Conservation (phyloP, 2,113 vertebrate species). For the Microtus richardsoni region DNA sequence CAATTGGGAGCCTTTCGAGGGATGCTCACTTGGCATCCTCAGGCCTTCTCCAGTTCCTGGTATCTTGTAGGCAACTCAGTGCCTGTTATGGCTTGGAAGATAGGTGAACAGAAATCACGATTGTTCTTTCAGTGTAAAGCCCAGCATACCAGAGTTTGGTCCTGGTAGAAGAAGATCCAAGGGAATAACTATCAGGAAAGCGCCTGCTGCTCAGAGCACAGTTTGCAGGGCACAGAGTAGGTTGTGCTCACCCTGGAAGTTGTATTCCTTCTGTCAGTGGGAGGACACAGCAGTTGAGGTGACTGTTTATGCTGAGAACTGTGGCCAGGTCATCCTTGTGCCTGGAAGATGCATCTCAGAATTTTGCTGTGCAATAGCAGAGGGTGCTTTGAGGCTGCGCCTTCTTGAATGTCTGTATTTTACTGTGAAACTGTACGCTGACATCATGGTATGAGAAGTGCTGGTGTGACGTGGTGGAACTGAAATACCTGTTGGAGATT, state of each 20-base stretch:
- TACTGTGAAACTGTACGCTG: background rate
- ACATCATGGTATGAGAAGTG: background rate
- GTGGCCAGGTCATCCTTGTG: rapidly evolving
- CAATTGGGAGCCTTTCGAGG: background rate
- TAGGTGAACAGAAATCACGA: background rate
- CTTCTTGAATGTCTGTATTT: background rate
- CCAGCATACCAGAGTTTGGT: background rate
- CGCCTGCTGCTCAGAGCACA: background rate
- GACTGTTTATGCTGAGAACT: background rate
- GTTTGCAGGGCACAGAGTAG: background rate
- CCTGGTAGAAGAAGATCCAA: background rate
- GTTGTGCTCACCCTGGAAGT: rapidly evolving
- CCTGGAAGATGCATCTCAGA: background rate
- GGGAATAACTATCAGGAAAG: background rate
- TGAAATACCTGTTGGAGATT: background rate
- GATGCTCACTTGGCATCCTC: background rate
- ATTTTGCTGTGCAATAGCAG: background rate
- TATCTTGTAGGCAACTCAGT: background rate
- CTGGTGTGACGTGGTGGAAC: background rate
- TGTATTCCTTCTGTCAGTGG: background rate
- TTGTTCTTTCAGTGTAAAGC: background rate
- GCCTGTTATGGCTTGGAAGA: background rate
- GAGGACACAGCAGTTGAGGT: rapidly evolving
- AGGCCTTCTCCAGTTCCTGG: background rate
- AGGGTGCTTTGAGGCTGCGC: background rate